Evolutionary conservation across 2,888 invertebrate genomes (phyloP), one percentile per base, ranked within the genome.

Genomic region (Cheilosia impressa): DNA sequence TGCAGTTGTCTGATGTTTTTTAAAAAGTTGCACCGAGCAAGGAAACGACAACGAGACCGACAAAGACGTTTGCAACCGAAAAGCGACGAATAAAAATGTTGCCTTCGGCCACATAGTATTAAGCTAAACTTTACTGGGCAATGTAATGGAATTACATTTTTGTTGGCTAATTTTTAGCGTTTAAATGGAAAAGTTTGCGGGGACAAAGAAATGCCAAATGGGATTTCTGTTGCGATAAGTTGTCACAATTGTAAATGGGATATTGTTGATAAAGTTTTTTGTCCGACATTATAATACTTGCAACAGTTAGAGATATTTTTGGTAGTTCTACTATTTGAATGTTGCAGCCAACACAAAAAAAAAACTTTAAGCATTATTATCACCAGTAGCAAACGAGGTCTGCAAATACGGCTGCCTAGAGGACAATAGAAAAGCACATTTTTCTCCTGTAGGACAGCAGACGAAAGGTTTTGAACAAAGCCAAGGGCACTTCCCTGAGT

Each of bases 71-170:
- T 7, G 60, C 45, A 43, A 62, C 43, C 31, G n/a, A 50, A 58
- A 41, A 50, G 15, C 13, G 10, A 13, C 9, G 41, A 19, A n/a
- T 43, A 22, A 62, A 55, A 41, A 22, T 62, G 45, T 47, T 10
- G 55, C 78, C 69, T 50, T 17, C 15, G 69, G 78, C 62, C 63
- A 63, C 55, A 62, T 22, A 63, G 27, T 50, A 78, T 66, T 71
- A 27, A 24, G 55, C 50, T 62, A 41, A 84, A 80, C 63, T 80
- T 76, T 66, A 62, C 66, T 66, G 69, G 71, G 15, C 80, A 65
- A 62, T 80, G 75, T 84, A 84, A 84, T 84, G 71, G 71, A 80
- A 84, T 84, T 80, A 80, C 69, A 80, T 84, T 84, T 84, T 84
- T 77, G 75, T 80, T 71, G 58, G 71, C 80, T 84, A 84, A 84